Evolutionary conservation across 2,888 invertebrate species (phyloP), one percentile per base, ranked within the genome.

Genomic region (Dolomedes plantarius): DNA sequence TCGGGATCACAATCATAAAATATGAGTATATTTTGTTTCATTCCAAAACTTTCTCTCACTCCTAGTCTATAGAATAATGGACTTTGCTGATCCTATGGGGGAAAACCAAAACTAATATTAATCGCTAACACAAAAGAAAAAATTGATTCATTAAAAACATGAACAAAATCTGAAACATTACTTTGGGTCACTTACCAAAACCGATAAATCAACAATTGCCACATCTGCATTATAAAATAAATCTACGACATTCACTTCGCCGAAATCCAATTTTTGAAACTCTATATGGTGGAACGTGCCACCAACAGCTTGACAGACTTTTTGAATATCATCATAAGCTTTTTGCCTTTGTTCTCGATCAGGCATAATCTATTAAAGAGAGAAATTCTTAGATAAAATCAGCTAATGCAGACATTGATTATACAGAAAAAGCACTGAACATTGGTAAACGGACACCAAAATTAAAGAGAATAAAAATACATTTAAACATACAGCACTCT

Each of bases 211-310:
- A 64, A 99, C 97, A 56, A 99, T 94, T 0, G 97, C 98, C 67
- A 99, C 97, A 92, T 99, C 99, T 0, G 99, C 99, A 94, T 98
- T 98, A 92, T 99, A 99, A 92, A 99, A 99, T 89, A 95, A 95
- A 91, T 98, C 98, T 90, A 98, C 92, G 0, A 97, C 96, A 91
- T 96, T 96, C 16, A 97, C 96, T 92, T 99, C 99, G 0, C 98
- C 99, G 92, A 98, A 99, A 92, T 99, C 89, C 28, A 89, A 72
- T 31, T 89, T 87, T 46, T 89, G 91, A 92, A 96, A 97, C 93
- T 95, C 95, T 89, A 97, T 95, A 90, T 95, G 95, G 91, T 95
- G 95, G 89, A 96, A 93, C 92, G 95, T 95, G 1, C 96, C 96
- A 91, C 95, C 95, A 13, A 96, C 94, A 88, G 95, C 92, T 86